phyloP scores from a whole-genome alignment of 2,797 vertebrate species.

The Xerus rutilus region DNA sequence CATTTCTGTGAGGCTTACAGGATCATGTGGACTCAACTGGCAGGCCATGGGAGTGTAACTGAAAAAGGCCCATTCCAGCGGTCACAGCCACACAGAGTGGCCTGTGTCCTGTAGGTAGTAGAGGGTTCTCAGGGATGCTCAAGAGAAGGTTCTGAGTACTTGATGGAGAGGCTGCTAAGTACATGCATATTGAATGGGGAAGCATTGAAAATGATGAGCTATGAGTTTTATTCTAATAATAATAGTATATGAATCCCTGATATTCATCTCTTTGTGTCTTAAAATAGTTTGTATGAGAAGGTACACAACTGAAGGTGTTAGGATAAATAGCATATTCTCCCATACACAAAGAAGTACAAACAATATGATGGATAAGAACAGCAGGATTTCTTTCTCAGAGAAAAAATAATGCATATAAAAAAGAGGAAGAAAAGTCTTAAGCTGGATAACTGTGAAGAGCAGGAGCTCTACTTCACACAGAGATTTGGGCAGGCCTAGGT shows the following conservation, averaged over 20 bases:
- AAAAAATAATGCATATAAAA: background rate
- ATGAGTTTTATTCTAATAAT: background rate
- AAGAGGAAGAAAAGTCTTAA: background rate
- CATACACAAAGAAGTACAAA: constrained; percentile 23
- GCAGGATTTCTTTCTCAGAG: background rate
- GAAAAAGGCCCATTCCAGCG: fast-evolving
- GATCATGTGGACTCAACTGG: background rate
- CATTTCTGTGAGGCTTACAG: background rate
- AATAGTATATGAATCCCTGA: background rate
- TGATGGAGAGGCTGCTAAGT: background rate
- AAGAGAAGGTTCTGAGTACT: background rate
- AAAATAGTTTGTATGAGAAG: constrained; percentile 39
- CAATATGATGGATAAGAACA: constrained; percentile 12
- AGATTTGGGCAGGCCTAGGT: background rate
- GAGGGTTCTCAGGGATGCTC: fast-evolving
- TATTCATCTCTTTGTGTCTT: constrained; percentile 41
- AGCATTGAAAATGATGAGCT: background rate
- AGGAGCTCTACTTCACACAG: background rate
- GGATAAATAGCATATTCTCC: constrained; percentile 44
- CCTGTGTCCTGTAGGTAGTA: background rate
- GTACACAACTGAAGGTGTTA: constrained; percentile 12
- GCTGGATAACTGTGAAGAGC: background rate
- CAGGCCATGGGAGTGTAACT: fast-evolving
- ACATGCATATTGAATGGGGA: background rate
- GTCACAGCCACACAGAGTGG: fast-evolving